These are phyloP conservation scores for Oscheius myriophilus DNA, from an alignment of 2,888 invertebrate genomes.

Conservation along the genomic window DNA sequence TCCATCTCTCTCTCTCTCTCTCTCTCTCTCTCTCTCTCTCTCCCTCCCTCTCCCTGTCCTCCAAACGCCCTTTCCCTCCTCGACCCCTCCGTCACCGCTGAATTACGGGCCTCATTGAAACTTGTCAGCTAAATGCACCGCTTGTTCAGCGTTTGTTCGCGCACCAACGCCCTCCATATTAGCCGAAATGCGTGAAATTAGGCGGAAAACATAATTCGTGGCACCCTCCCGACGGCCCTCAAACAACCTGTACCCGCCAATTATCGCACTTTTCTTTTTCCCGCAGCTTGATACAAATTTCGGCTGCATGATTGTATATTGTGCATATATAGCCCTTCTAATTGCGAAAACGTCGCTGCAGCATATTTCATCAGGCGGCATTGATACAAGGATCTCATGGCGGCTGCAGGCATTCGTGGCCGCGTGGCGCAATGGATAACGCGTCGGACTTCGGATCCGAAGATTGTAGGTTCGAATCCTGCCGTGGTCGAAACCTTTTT, in stretches of 20 bases:
- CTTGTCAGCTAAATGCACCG: constrained; percentile 23
- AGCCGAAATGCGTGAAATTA: constrained; percentile 31
- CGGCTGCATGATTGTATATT: too few species aligned
- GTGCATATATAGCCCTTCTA: too few species aligned
- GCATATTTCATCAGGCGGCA: too few species aligned
- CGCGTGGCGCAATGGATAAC: constrained; percentile 68
- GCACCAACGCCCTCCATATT: constrained; percentile 29
- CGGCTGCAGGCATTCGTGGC: too few species aligned
- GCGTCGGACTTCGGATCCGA: constrained; percentile 72
- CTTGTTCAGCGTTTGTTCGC: constrained; percentile 31
- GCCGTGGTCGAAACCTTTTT: constrained; percentile 28
- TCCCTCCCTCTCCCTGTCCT: too few species aligned
- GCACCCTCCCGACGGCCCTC: not conserved
- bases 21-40: too few species aligned
- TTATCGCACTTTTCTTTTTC: not conserved
- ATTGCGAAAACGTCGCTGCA: too few species aligned
- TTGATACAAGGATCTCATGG: too few species aligned
- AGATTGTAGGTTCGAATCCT: constrained; percentile 72
- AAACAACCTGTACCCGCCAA: not conserved
- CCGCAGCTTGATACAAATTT: not conserved
- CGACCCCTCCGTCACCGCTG: constrained; percentile 8
- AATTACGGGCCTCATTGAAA: constrained; percentile 28
- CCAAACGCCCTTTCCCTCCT: not conserved
- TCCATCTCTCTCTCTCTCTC: too few species aligned
- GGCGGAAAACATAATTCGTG: constrained; percentile 31